Percentiles rank a stretch among this genome's conserved stretches.
These are phyloP conservation scores for Silvanus unidentatus DNA, from an alignment of 2,888 invertebrate species.

Conservation along the genomic window DNA sequence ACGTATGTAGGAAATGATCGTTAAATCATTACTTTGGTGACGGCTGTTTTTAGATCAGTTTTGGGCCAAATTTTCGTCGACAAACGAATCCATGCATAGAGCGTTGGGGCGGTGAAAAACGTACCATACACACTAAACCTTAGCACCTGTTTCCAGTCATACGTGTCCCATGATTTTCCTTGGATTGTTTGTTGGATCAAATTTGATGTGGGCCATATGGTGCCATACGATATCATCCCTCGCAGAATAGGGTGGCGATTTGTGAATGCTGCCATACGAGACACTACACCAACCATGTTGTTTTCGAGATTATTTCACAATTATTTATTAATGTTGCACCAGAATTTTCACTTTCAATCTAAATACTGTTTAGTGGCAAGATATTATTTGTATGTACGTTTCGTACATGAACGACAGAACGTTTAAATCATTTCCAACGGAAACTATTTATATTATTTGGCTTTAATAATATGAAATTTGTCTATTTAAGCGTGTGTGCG, in stretches of 20 bases:
- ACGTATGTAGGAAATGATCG: not conserved
- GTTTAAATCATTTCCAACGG: too few relatives aligned
- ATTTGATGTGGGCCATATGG: slow-evolving; percentile 69
- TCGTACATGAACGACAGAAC: too few relatives aligned
- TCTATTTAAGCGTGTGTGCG: too few relatives aligned
- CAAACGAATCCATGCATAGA: slow-evolving; percentile 73
- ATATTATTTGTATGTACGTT: too few relatives aligned
- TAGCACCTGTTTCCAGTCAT: slow-evolving; percentile 63
- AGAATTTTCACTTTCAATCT: too few relatives aligned
- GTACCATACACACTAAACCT: slow-evolving; percentile 76
- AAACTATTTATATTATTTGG: too few relatives aligned
- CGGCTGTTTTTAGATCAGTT: slow-evolving; percentile 59
- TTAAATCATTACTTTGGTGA: slow-evolving; percentile 67
- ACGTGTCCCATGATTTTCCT: slow-evolving; percentile 59
- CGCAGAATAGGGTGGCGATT: slow-evolving; percentile 50
- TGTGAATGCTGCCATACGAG: slow-evolving; percentile 47
- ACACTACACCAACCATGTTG: slow-evolving; percentile 40
- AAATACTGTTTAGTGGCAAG: too few relatives aligned
- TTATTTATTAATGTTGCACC: too few relatives aligned
- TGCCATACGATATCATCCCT: slow-evolving; percentile 66
- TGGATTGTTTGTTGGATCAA: slow-evolving; percentile 66
- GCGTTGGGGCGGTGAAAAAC: slow-evolving; percentile 72
- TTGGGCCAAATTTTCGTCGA: slow-evolving; percentile 74
- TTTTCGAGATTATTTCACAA: slow-evolving; percentile 9
- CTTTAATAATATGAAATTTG: too few relatives aligned